Base-by-base conservation (phyloP, 1,140 invertebrate species). In the Neodiprion virginianus region DNA sequence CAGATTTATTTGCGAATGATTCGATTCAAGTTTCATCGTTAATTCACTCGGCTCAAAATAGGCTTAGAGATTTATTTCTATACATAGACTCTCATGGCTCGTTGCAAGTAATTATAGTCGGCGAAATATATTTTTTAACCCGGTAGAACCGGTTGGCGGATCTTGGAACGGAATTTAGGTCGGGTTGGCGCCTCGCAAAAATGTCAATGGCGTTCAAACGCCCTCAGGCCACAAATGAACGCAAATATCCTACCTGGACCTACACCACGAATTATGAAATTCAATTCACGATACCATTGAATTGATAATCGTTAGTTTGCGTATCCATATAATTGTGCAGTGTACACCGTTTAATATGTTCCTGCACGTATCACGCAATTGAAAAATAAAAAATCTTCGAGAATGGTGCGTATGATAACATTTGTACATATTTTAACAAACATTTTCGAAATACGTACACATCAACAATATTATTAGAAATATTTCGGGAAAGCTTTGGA, bases 211-310 rank as follows among this genome's bases (percentile, higher is more conserved):
- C 67, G 67, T 69, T 23, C 21, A 8, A 17, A 12, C 40, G 14
- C 67, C 67, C 21, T 40, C 17, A 14, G 12, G 40, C 4, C 12
- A 14, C 12, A 69, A 69, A 69, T 12, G 21, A 69, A 69, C 40
- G 23, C 17, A 23, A 69, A 69, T 69, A 4, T 23, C 67, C 67
- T 69, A 69, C 67, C 67, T 69, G 67, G 67, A 69, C 67, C 67
- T 69, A 69, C 21, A 8, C 67, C n/a, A 69, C 11, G 67, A 69
- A 69, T 69, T 17, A 12, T 14, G 67, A 69, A 69, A 69, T 69
- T 47, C 40, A 21, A 23, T 23, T 5, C 12, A 23, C 21, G 40
- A 21, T 69, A 47, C 21, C 21, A 69, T 69, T 21, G 17, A 11
- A 69, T 47, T 7, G 61, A 14, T 65, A 14, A 65, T 21, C 28